Conservation (phyloP, 2,888 invertebrate genomes). For the Dicycla oo region DNA sequence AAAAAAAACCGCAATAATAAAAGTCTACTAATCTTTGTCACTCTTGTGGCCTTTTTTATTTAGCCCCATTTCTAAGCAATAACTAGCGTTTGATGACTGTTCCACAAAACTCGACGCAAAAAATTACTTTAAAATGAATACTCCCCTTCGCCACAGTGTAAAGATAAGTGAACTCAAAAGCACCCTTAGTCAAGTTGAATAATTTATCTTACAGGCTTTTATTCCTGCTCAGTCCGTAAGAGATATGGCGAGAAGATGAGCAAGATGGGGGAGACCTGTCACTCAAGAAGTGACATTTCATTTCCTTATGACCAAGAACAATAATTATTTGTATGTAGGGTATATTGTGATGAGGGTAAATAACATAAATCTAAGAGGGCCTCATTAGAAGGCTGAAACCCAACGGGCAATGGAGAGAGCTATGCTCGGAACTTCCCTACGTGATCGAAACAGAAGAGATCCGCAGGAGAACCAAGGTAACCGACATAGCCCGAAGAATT, state of each 20-base stretch:
- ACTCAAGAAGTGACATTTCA: conserved; percentile 57
- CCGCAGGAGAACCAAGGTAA: neutral
- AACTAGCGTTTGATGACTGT: neutral
- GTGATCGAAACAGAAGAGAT: neutral
- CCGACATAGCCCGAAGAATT: neutral
- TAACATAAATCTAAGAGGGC: neutral
- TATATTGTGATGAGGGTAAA: conserved; percentile 35
- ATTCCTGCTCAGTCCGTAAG: conserved; percentile 52
- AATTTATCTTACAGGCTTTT: conserved; percentile 65
- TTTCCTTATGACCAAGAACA: conserved; percentile 52
- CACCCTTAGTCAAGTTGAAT: conserved; percentile 65
- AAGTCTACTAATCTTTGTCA: neutral
- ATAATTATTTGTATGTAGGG: conserved; percentile 34
- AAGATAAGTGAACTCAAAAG: conserved; percentile 68
- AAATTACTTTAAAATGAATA: conserved; percentile 32
- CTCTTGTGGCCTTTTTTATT: neutral
- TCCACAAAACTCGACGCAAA: conserved; percentile 13
- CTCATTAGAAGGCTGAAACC: neutral
- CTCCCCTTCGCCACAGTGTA: conserved; percentile 60
- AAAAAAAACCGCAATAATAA: too few species aligned
- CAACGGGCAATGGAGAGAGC: neutral
- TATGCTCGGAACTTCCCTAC: neutral
- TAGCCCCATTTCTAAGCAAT: neutral
- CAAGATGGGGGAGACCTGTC: conserved; percentile 42
- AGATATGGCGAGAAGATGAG: conserved; percentile 57